phyloP scores from a whole-genome alignment of 2,888 invertebrate genomes.

The Iselma pallidipennis region DNA sequence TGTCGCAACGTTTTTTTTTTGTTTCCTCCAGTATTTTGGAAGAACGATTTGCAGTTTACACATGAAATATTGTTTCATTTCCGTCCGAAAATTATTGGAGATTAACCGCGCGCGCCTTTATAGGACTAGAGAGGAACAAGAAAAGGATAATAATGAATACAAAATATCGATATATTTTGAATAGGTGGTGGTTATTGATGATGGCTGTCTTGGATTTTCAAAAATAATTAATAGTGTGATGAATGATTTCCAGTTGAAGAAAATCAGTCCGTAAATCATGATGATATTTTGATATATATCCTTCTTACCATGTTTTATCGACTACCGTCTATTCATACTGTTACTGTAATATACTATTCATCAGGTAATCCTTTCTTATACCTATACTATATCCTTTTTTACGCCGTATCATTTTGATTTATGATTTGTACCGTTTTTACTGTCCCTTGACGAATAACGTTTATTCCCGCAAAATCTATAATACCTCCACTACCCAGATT shows the following conservation, averaged over 20 bases:
- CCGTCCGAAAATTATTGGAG: slow-evolving; percentile 36
- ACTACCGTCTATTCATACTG: slow-evolving; percentile 7
- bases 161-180: background rate
- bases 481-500: slow-evolving; percentile 1
- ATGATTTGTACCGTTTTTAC: slow-evolving; percentile 1
- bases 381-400: slow-evolving; percentile 9
- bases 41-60: slow-evolving; percentile 24
- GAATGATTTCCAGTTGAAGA: background rate
- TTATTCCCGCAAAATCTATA: background rate
- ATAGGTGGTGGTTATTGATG: background rate
- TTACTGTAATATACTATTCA: slow-evolving; percentile 16
- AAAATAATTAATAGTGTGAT: background rate
- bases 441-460: background rate
- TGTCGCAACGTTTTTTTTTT: background rate
- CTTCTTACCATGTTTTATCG: slow-evolving; percentile 14
- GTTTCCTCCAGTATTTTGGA: background rate
- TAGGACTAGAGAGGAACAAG: no score
- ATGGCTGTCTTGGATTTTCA: background rate
- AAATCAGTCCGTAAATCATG: slow-evolving; percentile 10
- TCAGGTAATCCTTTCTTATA: slow-evolving; percentile 21
- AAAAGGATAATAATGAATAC: background rate
- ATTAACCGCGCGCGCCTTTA: slow-evolving; percentile 17
- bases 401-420: slow-evolving; percentile 20
- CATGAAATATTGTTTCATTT: slow-evolving; percentile 43
- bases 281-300: slow-evolving; percentile 22